Evolutionary conservation across 2,113 vertebrate genomes (phyloP), one percentile per base, ranked within the genome.

Genomic region (Gorsachius goisagi): DNA sequence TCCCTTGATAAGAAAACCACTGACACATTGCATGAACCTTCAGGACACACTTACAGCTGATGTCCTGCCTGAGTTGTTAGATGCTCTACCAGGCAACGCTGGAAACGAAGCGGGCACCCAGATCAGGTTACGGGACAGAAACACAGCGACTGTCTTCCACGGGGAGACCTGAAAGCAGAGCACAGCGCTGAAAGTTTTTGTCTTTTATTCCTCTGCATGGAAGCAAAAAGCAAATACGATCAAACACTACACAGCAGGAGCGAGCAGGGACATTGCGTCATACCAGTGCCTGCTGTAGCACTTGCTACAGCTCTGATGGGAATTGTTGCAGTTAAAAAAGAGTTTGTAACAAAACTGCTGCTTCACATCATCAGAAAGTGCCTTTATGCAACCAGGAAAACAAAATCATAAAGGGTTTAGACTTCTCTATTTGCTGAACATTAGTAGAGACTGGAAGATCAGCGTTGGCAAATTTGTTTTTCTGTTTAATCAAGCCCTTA

Each of bases 321-420:
- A 79, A 50, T 41, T 1, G 2, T 8, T 45, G 82, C 56, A 41
- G 63, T 56, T 15, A 20, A 53, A 39, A 39, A 41, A 9, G 50
- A 6, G 10, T 47, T 88, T 75, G 72, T 23, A 41, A 87, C 64
- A 47, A 92, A 92, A 69, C 75, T 81, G 87, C 89, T 95, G 89
- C 79, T 91, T 92, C 92, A 77, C 95, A 94, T 90, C 92, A 83
- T 91, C 96, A 89, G 77, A 69, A 97, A 97, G 97, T 97, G 97
- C 97, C 97, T 97, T 97, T 67, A 86, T 24, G 32, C 35, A 89
- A 79, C 88, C 91, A 93, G 82, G 85, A 90, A 73, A 91, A 85
- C 79, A 87, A 86, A 95, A 55, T 8, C 0, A 0, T 12, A 1
- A 44, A 69, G 77, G 62, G n/a, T 37, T 69, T 20, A 12, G 39